Evolutionary conservation across 2,888 invertebrate species (phyloP).

Genomic region (Linnaemya tessellans): DNA sequence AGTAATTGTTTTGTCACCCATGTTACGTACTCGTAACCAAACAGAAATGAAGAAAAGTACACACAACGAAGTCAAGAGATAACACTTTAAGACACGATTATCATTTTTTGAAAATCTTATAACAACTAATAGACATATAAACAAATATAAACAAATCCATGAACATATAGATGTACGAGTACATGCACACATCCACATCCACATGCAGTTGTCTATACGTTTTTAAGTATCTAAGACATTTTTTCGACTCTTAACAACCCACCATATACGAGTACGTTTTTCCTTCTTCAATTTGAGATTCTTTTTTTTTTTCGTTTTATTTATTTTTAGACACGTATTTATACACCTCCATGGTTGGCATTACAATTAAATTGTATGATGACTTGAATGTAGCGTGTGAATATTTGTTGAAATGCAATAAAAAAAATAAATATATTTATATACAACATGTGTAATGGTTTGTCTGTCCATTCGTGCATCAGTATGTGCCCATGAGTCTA

Average conservation of each 20-base stretch:
- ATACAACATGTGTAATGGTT: conserved; percentile 40
- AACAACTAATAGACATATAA: conserved; percentile 45
- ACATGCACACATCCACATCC: background rate
- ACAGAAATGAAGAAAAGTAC: background rate
- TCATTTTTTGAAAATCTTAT: conserved; percentile 66
- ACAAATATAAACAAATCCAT: conserved; percentile 33
- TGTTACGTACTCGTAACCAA: conserved; percentile 66
- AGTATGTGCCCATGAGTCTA: conserved; percentile 31
- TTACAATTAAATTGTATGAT: conserved; percentile 73
- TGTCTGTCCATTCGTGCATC: conserved; percentile 17
- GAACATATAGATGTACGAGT: background rate
- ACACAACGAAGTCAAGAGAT: conserved; percentile 63
- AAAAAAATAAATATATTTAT: background rate
- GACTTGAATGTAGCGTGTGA: conserved; percentile 68
- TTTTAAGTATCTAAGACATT: conserved; percentile 56
- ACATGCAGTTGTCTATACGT: background rate
- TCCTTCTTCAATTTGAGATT: conserved; percentile 26
- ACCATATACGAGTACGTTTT: conserved; percentile 60
- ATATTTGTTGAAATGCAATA: conserved; percentile 46
- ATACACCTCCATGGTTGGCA: conserved; percentile 72
- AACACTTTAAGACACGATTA: conserved; percentile 72
- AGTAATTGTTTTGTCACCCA: conserved; percentile 73
- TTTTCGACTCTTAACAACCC: conserved; percentile 67
- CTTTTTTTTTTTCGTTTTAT: conserved; percentile 19
- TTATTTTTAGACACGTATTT: conserved; percentile 64